Conservation (phyloP, 2,888 invertebrate species). For the Thereva unica region DNA sequence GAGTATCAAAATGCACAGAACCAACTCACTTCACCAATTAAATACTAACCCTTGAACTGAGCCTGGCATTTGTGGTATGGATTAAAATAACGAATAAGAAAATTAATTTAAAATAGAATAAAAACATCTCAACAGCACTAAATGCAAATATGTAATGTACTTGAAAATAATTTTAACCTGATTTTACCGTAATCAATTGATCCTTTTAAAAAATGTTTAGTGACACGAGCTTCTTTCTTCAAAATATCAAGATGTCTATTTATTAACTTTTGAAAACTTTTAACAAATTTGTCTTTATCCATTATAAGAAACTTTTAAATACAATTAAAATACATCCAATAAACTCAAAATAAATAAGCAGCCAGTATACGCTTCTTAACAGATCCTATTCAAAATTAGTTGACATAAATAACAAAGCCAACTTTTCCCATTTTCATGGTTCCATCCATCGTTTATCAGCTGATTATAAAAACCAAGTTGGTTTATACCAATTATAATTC, state of each 20-base stretch:
- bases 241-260: background rate
- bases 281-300: background rate
- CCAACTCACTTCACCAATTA: no score
- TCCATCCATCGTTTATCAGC: background rate
- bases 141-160: background rate
- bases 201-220: background rate
- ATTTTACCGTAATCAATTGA: background rate
- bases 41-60: no score
- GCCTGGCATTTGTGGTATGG: no score
- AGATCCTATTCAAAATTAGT: background rate
- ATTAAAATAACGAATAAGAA: no score
- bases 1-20: no score
- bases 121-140: background rate
- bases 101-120: background rate
- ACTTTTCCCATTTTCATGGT: background rate
- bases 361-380: background rate
- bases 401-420: background rate
- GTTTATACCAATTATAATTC: background rate
- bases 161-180: background rate
- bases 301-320: constrained; percentile 6
- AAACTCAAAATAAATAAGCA: background rate
- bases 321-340: background rate
- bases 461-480: background rate
- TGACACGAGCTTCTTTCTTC: no score
- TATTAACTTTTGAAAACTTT: background rate